Evolutionary conservation across 2,797 vertebrate genomes (phyloP).

Genomic region (Ctenosaura bakeri): DNA sequence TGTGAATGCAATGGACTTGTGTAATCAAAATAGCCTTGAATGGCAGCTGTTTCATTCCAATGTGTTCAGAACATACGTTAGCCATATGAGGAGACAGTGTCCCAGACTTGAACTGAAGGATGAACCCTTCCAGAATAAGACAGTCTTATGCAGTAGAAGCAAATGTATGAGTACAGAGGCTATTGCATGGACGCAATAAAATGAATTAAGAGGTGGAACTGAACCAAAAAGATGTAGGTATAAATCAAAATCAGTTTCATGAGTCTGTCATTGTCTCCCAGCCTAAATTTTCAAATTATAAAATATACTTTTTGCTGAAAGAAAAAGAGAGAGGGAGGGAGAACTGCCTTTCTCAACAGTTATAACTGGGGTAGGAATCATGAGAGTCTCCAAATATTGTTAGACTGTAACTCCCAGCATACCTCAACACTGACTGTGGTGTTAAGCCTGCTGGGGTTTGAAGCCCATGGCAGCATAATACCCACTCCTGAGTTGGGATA

Average conservation of each 20-base stretch:
- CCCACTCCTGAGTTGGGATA: no score
- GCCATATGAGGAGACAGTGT: constrained; percentile 9
- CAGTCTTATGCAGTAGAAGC: neutral
- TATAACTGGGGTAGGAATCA: neutral
- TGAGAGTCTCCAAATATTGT: no score
- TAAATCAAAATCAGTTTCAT: neutral
- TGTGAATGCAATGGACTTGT: constrained; percentile 4
- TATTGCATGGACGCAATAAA: neutral
- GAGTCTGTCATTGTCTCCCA: neutral
- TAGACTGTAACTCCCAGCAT: no score
- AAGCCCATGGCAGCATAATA: no score
- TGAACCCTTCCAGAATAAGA: neutral
- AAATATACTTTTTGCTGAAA: neutral
- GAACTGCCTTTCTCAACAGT: neutral
- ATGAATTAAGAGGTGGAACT: neutral
- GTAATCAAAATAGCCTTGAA: constrained; percentile 34
- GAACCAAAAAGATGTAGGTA: neutral
- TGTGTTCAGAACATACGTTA: neutral
- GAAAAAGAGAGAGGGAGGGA: no score
- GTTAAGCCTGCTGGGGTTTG: no score
- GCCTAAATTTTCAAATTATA: neutral
- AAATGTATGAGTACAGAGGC: neutral
- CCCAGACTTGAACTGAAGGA: constrained; percentile 20
- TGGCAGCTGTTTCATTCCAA: constrained; percentile 40
- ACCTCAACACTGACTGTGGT: no score